Conservation (phyloP, 2,888 invertebrate species). For the Prosapia bicincta region DNA sequence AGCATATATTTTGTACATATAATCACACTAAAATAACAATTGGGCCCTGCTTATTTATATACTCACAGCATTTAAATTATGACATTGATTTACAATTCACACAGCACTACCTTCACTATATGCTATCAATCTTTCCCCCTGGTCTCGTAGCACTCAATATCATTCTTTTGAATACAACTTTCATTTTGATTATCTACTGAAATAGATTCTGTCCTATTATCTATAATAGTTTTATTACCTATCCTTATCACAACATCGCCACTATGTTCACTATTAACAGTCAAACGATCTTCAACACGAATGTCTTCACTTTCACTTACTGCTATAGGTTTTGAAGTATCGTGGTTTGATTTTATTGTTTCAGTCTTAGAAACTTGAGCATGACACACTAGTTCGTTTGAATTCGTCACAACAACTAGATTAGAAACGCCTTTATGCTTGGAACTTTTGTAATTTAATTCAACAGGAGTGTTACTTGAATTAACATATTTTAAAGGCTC, state of each 20-base stretch:
- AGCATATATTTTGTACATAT: conserved; percentile 21
- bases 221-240: not conserved
- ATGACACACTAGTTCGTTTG: not conserved
- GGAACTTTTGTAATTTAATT: conserved; percentile 13
- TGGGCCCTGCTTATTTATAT: conserved; percentile 15
- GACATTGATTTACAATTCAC: not conserved
- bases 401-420: not conserved
- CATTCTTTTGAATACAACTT: not conserved
- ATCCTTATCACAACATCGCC: not conserved
- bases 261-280: not conserved
- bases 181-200: not conserved
- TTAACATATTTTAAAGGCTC: conserved; percentile 22
- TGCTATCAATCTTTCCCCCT: not conserved
- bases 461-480: conserved; percentile 6
- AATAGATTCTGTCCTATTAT: not conserved
- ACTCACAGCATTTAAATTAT: not conserved
- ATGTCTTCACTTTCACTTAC: not conserved
- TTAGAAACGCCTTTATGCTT: conserved; percentile 11
- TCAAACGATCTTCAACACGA: not conserved
- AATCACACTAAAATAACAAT: conserved; percentile 27
- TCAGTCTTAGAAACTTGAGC: not conserved
- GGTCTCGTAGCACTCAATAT: not conserved
- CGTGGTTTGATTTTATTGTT: not conserved
- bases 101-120: not conserved
- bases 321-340: not conserved